phyloP scores from a whole-genome alignment of 2,113 vertebrate genomes.

The Opisthocomus hoazin region DNA sequence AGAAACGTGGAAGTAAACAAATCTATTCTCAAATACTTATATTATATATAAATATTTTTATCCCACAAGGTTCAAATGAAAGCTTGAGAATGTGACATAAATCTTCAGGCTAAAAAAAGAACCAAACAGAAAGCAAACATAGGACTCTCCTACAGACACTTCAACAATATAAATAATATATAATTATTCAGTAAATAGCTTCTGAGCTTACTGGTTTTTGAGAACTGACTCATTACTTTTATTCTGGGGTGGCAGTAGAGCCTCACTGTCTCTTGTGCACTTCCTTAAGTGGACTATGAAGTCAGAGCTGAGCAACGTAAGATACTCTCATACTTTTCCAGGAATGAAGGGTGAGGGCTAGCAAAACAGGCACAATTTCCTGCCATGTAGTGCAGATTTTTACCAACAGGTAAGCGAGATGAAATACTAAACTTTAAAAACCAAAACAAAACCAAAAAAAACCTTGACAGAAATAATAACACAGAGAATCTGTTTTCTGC shows the following conservation, averaged over 20 bases:
- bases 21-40: neutral
- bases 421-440: neutral
- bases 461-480: neutral
- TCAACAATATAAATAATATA: slow-evolving; percentile 22
- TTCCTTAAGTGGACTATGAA: slow-evolving; percentile 27
- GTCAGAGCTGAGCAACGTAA: slow-evolving; percentile 19
- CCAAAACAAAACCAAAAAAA: neutral
- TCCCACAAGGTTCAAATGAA: neutral
- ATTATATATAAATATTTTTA: neutral
- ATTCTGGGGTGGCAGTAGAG: slow-evolving; percentile 23
- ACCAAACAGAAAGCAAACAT: neutral
- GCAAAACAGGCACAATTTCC: neutral
- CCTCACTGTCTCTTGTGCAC: neutral
- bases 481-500: neutral
- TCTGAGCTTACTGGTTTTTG: slow-evolving; percentile 4
- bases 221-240: slow-evolving; percentile 23
- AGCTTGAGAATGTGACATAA: neutral
- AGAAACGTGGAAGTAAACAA: neutral
- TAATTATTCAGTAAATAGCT: slow-evolving; percentile 45
- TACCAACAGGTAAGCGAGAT: neutral
- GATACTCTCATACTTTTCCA: neutral
- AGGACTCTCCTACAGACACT: neutral
- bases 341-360: neutral
- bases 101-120: neutral
- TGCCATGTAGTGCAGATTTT: neutral